phyloP scores from a whole-genome alignment of 2,797 vertebrate species.

The Momotus momota region DNA sequence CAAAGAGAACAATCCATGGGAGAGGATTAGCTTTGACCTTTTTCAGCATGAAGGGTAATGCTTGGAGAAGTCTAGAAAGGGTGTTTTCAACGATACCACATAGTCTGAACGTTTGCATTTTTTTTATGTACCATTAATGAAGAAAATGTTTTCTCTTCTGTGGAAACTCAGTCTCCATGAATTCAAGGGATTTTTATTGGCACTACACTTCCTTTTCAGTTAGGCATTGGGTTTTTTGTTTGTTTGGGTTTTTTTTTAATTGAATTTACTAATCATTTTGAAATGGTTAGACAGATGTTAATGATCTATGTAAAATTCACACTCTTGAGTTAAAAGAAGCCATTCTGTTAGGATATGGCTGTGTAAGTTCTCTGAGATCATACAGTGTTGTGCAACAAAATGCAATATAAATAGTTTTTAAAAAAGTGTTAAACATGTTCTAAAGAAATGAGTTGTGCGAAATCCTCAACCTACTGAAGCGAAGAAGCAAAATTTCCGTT shows the following conservation, averaged over 20 bases:
- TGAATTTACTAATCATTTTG: slow-evolving; percentile 3
- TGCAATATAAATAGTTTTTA: background rate
- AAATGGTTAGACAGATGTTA: background rate
- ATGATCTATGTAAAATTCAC: background rate
- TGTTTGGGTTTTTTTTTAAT: background rate
- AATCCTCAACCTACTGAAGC: background rate
- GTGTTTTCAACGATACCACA: background rate
- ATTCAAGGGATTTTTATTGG: background rate
- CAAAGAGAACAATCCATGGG: slow-evolving; percentile 66
- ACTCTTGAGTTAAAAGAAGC: background rate
- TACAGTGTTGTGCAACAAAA: background rate
- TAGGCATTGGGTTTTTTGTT: background rate
- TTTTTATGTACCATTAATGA: background rate
- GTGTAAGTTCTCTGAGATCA: background rate
- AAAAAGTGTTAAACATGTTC: background rate
- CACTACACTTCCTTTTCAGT: background rate
- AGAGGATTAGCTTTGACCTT: slow-evolving; percentile 69
- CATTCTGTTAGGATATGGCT: background rate
- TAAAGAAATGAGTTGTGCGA: background rate
- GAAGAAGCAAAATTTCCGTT: background rate
- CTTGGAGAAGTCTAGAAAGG: slow-evolving; percentile 14
- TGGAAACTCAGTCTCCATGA: background rate
- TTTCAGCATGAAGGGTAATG: slow-evolving; percentile 21
- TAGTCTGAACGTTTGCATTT: background rate
- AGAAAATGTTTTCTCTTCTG: background rate